Evolutionary conservation across 2,888 invertebrate species (phyloP).

Genomic region (Pterobdella sp.): DNA sequence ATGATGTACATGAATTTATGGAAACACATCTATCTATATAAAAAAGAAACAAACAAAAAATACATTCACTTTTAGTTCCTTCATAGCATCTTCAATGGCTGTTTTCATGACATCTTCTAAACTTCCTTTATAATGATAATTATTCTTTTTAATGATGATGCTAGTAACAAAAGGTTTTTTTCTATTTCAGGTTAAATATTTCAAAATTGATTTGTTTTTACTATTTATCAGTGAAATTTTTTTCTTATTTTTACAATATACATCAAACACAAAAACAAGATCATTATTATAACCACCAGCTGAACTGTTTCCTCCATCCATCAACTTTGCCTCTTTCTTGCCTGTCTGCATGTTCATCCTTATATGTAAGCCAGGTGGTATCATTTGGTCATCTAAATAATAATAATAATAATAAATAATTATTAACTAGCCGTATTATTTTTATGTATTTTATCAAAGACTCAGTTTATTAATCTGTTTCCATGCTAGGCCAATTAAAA

Average conservation of each 20-base stretch:
- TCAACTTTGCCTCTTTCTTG: constrained; percentile 65
- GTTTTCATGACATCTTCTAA: constrained; percentile 30
- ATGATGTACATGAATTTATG: too few relatives aligned
- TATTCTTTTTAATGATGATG: too few relatives aligned
- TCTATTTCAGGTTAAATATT: not conserved
- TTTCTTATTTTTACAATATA: not conserved
- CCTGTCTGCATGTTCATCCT: constrained; percentile 69
- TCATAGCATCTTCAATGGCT: constrained; percentile 34
- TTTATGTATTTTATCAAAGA: too few relatives aligned
- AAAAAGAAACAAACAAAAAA: too few relatives aligned
- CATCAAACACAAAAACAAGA: constrained; percentile 12
- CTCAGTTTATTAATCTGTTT: too few relatives aligned
- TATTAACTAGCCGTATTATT: too few relatives aligned
- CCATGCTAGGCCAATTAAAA: too few relatives aligned
- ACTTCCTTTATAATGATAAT: too few relatives aligned
- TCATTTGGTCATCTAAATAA: constrained; percentile 18
- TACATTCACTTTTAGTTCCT: constrained; percentile 30
- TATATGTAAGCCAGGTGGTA: constrained; percentile 66
- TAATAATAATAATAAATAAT: not conserved
- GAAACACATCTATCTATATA: too few relatives aligned
- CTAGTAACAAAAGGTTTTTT: not conserved
- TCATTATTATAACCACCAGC: not conserved
- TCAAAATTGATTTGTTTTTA: not conserved
- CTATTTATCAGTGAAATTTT: not conserved
- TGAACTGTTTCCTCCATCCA: constrained; percentile 52